Base-by-base conservation (phyloP, 2,797 vertebrate genomes). In the Huso huso region DNA sequence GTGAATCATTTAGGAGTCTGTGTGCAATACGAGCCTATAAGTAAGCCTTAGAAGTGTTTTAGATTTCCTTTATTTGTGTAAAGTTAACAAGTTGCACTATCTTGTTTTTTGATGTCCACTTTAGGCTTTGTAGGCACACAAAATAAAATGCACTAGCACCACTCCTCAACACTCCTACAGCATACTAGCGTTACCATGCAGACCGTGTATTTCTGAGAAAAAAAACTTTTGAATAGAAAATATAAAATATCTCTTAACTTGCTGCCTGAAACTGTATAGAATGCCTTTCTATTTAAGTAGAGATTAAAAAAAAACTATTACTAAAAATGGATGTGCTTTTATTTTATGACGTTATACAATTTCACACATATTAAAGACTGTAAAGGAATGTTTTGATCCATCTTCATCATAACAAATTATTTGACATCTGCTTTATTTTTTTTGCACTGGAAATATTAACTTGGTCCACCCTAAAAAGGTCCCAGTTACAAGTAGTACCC, bases 241-340 rank as follows among this genome's bases (percentile, higher is more conserved):
- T 48, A 58, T 23, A 63, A 15, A 59, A 61, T 51, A 77, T 71
- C 78, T 77, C 83, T 78, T 81, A 75, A 81, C 83, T 84, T 87
- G 81, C 83, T 90, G 88, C 88, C 85, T 90, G 87, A 90, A 82
- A 84, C 86, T 90, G 83, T 88, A 89, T 78, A 89, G 85, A 88
- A 88, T 89, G 84, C 87, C 8, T 89, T 88, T 90, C 82, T 89
- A 87, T 18, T 18, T 90, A 82, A 86, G 81, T 84, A 88, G 79
- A 82, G 80, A 87, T 84, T 84, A 84, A 78, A 81, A 76, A 77
- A 75, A 79, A 78, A 72, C 15, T 18, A 18, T 74, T 83, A 89
- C 89, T 88, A 88, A 89, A 87, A 78, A 86, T 84, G 74, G 85
- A 86, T 86, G 87, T 90, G 89, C 83, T 87, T 90, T 89, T 84